Evolutionary conservation across 37 sponge, comb jelly and placozoan genomes (phyloP).

Genomic region (Tethya wilhelma): DNA sequence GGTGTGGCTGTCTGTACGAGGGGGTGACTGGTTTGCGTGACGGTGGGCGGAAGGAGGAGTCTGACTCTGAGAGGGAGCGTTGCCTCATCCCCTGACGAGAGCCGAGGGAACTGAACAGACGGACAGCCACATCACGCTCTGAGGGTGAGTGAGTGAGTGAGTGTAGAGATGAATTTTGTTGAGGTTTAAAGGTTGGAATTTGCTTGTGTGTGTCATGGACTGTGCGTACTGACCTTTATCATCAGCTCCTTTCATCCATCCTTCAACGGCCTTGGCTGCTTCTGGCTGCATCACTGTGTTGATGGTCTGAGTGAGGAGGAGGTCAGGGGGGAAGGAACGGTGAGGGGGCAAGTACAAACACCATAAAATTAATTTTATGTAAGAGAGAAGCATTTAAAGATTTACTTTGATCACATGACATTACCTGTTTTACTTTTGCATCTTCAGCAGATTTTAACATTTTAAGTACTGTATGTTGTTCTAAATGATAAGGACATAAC

Average conservation of each 20-base stretch:
- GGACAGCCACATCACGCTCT: conserved; percentile 78
- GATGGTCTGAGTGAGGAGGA: conserved; percentile 62
- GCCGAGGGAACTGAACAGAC: conserved; percentile 76
- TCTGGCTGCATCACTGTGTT: conserved; percentile 64
- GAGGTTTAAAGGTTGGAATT: background rate
- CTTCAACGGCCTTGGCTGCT: conserved; percentile 68
- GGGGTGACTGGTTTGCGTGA: conserved; percentile 47
- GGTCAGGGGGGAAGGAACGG: background rate
- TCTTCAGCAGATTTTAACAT: conserved; percentile 83
- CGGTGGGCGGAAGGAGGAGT: background rate
- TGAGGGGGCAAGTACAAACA: no score
- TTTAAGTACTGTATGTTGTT: conserved; percentile 72
- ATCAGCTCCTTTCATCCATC: conserved; percentile 61
- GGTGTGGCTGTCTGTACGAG: conserved; percentile 2
- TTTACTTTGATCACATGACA: background rate
- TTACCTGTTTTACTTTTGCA: conserved; percentile 65
- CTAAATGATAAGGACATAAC: conserved; percentile 7
- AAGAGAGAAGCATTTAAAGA: background rate
- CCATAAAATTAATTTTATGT: background rate
- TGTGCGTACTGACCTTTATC: conserved; percentile 44
- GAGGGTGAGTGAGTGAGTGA: background rate
- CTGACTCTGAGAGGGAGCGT: conserved; percentile 34
- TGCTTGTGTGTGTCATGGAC: background rate
- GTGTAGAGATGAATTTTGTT: background rate
- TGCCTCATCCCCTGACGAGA: conserved; percentile 32